These are phyloP conservation scores for Araneus ventricosus DNA, from an alignment of 1,140 invertebrate genomes.

Conservation along the genomic window DNA sequence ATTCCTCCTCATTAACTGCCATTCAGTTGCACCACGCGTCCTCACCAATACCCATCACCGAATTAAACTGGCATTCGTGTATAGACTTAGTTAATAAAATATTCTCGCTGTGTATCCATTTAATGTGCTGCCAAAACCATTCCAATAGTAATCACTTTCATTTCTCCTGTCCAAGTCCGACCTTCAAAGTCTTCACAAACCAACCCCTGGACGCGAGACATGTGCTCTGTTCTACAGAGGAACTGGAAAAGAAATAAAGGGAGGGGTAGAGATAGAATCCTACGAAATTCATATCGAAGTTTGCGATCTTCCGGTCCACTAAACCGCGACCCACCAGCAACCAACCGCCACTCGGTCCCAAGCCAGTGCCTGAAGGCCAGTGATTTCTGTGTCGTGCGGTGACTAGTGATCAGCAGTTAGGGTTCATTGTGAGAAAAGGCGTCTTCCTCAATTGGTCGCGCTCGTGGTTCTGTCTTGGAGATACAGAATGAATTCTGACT, in stretches of 20 bases:
- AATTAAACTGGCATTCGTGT: not conserved
- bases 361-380: not conserved
- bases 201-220: not conserved
- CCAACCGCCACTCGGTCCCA: not conserved
- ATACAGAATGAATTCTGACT: not conserved
- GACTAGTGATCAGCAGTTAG: not conserved
- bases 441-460: conserved; percentile 17
- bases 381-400: not conserved
- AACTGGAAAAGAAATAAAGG: not conserved
- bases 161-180: not conserved
- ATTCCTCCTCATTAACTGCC: not conserved
- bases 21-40: not conserved
- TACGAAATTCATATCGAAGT: conserved; percentile 24
- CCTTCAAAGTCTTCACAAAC: not conserved
- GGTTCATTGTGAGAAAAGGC: not conserved
- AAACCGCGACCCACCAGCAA: not conserved
- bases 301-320: conserved; percentile 4
- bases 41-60: not conserved
- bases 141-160: conserved; percentile 14
- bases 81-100: not conserved
- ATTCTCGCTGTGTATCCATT: not conserved
- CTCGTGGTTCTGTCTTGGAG: not conserved
- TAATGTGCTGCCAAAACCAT: conserved; percentile 19
- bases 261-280: not conserved
- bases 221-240: not conserved